Base-by-base conservation (phyloP, 2,797 vertebrate genomes). In the Smutsia temminckii region DNA sequence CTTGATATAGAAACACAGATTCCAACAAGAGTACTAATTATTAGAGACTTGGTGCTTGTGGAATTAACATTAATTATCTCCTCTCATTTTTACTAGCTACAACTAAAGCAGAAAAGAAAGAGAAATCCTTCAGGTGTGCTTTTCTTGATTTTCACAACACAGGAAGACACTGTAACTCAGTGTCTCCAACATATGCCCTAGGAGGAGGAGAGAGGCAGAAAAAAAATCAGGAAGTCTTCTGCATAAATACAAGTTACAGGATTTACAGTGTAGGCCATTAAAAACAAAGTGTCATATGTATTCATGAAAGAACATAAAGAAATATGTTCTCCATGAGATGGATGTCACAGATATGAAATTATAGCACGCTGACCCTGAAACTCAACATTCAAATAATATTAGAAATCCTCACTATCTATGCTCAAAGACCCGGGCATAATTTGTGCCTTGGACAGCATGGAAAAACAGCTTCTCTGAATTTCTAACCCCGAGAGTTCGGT, bases 221-320 rank as follows among this genome's bases (percentile, higher is more conserved):
- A 29, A 29, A 34, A 78, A 91, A 53, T 11, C 49, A 55, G 46
- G 75, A 88, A 72, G 66, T 85, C 69, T 77, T 96, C 17, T 79
- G 69, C 74, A 81, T 81, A 95, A 72, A 91, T 0, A 23, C 46
- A 93, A 91, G 71, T 90, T 77, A 86, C 68, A 94, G 91, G 91
- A 96, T 94, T 96, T 92, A 91, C 11, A 86, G 75, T 63, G 7
- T 1, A 53, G 75, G 75, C 89, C 79, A 90, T 94, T 95, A 94
- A 93, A 95, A 95, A 91, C 92, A 91, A 96, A 93, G 93, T 79
- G 66, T 85, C 95, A 90, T 86, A 88, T 55, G 89, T 46, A 95
- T 96, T 91, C 84, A 74, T 81, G 93, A 79, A 93, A 94, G 86
- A 87, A 79, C 0, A 0, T 17, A 32, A 55, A 92, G 96, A 92